These are phyloP conservation scores for Leptinotarsa texana DNA, from an alignment of 1,140 invertebrate species.

Conservation along the genomic window DNA sequence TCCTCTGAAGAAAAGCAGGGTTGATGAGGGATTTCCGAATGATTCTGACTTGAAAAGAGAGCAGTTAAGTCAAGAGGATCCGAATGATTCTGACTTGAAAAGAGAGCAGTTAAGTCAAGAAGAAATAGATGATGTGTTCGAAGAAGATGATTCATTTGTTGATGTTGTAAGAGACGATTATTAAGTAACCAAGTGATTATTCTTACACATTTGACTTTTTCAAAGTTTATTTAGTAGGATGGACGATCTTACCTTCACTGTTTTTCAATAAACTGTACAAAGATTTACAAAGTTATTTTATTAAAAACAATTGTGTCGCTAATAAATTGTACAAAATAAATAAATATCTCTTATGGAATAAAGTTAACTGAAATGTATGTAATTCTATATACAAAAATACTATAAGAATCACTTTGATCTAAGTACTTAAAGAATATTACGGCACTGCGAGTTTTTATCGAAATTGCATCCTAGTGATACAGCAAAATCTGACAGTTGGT, in stretches of 20 bases:
- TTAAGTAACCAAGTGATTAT: not conserved
- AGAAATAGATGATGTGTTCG: constrained; percentile 9
- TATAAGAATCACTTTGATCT: not conserved
- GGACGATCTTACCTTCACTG: not conserved
- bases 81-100: too few relatives aligned
- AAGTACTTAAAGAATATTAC: constrained; percentile 34
- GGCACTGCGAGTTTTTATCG: constrained; percentile 27
- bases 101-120: not conserved
- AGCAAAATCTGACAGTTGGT: constrained; percentile 48
- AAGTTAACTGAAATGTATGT: not conserved
- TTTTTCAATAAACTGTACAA: not conserved
- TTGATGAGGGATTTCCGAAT: not conserved
- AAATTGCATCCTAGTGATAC: constrained; percentile 41
- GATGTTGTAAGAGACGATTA: constrained; percentile 20
- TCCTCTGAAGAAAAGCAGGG: constrained; percentile 7
- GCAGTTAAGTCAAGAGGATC: not conserved
- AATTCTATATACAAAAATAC: constrained; percentile 26
- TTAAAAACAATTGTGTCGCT: not conserved
- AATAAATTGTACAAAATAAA: constrained; percentile 26
- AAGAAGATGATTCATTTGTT: constrained; percentile 9
- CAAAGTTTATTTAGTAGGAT: too few relatives aligned
- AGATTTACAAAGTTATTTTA: not conserved
- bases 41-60: not conserved
- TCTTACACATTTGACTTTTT: too few relatives aligned
- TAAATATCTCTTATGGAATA: constrained; percentile 9